Conservation (phyloP, 2,888 invertebrate genomes). For the Tipula unca region DNA sequence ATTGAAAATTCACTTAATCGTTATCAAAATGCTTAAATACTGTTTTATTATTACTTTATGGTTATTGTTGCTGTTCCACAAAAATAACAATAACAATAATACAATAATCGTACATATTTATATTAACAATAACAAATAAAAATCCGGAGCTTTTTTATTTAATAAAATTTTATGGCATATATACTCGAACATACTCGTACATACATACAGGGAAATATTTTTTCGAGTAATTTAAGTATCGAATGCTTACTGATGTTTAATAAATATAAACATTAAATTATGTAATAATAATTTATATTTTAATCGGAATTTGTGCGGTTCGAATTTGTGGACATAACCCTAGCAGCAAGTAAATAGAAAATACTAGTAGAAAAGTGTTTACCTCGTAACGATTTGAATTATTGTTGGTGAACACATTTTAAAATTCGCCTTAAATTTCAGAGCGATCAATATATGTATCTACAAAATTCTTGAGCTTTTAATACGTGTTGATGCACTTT, state of each 20-base stretch:
- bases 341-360: too few relatives aligned
- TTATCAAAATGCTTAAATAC: neutral
- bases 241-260: neutral
- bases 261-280: slow-evolving; percentile 3
- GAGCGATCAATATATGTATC: too few relatives aligned
- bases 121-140: neutral
- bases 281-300: neutral
- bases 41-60: neutral
- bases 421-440: too few relatives aligned
- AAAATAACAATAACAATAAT: neutral
- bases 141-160: neutral
- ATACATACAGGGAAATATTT: neutral
- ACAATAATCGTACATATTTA: neutral
- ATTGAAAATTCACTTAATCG: slow-evolving; percentile 1
- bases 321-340: neutral
- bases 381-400: too few relatives aligned
- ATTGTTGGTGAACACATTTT: too few relatives aligned
- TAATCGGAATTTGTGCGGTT: neutral
- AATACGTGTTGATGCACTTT: too few relatives aligned
- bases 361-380: too few relatives aligned
- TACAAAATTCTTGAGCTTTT: too few relatives aligned
- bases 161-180: neutral
- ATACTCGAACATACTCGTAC: too few relatives aligned
- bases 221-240: neutral
- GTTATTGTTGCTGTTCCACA: neutral